A percentile compares a stretch with the other conserved stretches of the same genome.
phyloP scores from a whole-genome alignment of 2,888 invertebrate genomes.

The Lasius platythorax region DNA sequence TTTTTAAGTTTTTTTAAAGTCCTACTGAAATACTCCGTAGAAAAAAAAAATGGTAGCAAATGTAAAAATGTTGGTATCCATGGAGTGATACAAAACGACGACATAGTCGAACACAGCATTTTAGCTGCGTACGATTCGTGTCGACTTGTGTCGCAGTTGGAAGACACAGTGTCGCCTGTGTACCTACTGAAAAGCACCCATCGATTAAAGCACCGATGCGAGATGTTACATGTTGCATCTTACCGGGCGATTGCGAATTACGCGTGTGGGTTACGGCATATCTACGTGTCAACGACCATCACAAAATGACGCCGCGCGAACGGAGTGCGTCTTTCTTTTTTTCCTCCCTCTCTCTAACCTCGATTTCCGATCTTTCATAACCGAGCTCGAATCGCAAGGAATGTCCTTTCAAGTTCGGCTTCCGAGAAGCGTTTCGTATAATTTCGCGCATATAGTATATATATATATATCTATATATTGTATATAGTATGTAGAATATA shows the following conservation, averaged over 20 bases:
- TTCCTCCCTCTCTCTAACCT: background rate
- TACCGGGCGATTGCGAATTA: slow-evolving; percentile 61
- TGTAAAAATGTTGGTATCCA: no score
- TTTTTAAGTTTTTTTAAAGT: no score
- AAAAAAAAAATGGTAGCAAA: no score
- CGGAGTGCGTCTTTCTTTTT: background rate
- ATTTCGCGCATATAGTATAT: background rate
- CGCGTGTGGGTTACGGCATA: slow-evolving; percentile 60
- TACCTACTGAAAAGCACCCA: no score
- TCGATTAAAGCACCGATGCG: background rate
- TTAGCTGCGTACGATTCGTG: no score
- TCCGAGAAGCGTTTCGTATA: background rate
- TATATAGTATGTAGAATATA: background rate
- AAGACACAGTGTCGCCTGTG: no score
- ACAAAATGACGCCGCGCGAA: background rate
- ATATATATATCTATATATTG: background rate
- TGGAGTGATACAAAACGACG: no score
- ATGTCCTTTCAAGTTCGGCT: slow-evolving; percentile 1
- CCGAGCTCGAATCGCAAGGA: background rate
- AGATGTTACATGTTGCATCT: slow-evolving; percentile 60
- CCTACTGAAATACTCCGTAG: no score
- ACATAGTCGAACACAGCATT: no score
- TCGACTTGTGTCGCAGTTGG: no score
- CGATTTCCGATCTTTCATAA: slow-evolving; percentile 3
- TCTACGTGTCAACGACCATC: slow-evolving; percentile 69